Percentiles rank a stretch among this genome's conserved stretches.
phyloP scores from a whole-genome alignment of 2,888 invertebrate genomes.

The Sminthurinus aureus region DNA sequence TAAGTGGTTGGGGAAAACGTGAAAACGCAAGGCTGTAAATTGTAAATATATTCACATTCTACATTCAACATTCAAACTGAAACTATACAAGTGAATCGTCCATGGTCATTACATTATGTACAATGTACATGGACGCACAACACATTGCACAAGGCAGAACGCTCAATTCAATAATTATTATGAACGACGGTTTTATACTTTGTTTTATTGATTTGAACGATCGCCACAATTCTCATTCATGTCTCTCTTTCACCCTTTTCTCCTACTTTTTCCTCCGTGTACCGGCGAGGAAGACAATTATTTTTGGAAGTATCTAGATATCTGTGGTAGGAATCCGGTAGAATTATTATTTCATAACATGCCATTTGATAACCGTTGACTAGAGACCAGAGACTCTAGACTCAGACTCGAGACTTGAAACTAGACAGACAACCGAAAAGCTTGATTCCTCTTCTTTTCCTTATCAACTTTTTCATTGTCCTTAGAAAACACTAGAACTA shows the following conservation, averaged over 20 bases:
- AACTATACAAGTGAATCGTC: no score
- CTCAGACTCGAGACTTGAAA: no score
- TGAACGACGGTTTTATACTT: background rate
- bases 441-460: background rate
- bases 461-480: no score
- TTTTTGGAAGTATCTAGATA: background rate
- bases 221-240: background rate
- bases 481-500: no score
- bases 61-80: no score
- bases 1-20: no score
- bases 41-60: no score
- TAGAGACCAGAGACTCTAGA: background rate
- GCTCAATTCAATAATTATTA: background rate
- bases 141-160: no score
- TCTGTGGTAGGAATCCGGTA: background rate
- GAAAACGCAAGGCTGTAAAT: no score
- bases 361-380: background rate
- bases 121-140: background rate
- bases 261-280: background rate
- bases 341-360: background rate
- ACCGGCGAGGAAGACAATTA: background rate
- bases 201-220: background rate
- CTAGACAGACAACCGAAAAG: background rate
- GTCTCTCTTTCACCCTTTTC: background rate
- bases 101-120: no score